These are phyloP conservation scores for Pangasius mekongensis DNA, from an alignment of 2,797 vertebrate genomes.

Conservation along the genomic window DNA sequence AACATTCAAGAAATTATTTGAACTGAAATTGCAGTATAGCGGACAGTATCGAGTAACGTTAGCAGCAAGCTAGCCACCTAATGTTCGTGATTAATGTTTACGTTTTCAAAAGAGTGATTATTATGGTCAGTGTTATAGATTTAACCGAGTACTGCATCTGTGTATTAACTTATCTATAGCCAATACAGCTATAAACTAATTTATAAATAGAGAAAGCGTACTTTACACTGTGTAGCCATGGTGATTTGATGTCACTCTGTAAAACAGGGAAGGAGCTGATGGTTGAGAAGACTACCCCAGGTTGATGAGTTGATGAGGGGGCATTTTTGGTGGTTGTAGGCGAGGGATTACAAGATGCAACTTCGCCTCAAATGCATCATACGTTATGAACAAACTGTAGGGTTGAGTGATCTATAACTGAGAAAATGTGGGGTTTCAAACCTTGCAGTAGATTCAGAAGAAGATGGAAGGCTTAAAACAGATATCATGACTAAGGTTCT, in stretches of 20 bases:
- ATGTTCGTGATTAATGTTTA: not conserved
- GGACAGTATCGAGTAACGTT: too few relatives aligned
- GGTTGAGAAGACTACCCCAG: not conserved
- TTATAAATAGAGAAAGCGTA: not conserved
- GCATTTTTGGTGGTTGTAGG: not conserved
- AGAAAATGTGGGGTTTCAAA: not conserved
- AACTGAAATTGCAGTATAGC: not conserved
- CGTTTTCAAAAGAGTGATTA: not conserved
- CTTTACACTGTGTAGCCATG: not conserved
- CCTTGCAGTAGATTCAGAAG: not conserved
- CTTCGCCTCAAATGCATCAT: not conserved
- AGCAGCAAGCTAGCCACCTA: too few relatives aligned
- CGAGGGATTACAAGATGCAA: not conserved
- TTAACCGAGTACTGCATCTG: not conserved
- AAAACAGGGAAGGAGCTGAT: not conserved
- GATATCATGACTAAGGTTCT: not conserved
- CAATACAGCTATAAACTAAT: not conserved
- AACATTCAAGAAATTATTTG: not conserved
- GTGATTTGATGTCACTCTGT: not conserved
- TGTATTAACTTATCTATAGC: not conserved
- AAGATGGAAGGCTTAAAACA: not conserved
- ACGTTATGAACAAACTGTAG: not conserved
- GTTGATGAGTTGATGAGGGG: not conserved
- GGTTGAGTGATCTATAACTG: not conserved
- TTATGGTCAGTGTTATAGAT: not conserved